Percentiles rank a stretch among this genome's conserved stretches.
Evolutionary conservation across 2,888 invertebrate genomes (phyloP).

Genomic region (Ethmia dodecea): DNA sequence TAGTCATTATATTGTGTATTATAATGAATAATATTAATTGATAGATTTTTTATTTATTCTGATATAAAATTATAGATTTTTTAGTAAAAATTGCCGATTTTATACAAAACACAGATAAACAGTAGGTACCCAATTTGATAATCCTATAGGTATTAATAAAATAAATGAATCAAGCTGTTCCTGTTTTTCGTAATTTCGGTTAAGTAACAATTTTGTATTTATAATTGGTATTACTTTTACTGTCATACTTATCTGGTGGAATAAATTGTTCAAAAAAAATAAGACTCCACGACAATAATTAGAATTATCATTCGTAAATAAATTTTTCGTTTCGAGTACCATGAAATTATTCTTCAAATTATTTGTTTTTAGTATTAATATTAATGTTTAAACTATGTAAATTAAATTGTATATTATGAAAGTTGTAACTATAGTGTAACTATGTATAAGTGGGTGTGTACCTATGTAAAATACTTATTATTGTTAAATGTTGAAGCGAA

Average conservation of each 20-base stretch:
- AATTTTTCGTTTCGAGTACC: conserved; percentile 11
- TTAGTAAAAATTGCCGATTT: too few species aligned
- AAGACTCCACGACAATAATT: conserved; percentile 65
- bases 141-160: too few species aligned
- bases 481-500: conserved; percentile 73
- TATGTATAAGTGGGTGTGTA: conserved; percentile 41
- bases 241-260: not conserved
- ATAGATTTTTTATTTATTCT: conserved; percentile 21
- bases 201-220: conserved; percentile 4
- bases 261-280: not conserved
- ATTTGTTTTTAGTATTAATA: not conserved
- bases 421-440: conserved; percentile 21
- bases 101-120: too few species aligned
- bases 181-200: too few species aligned
- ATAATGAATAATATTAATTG: conserved; percentile 22
- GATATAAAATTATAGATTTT: not conserved
- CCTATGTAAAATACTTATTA: conserved; percentile 53
- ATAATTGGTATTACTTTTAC: not conserved
- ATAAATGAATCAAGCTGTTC: too few species aligned
- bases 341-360: conserved; percentile 1
- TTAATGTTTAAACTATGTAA: conserved; percentile 10
- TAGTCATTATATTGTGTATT: conserved; percentile 58
- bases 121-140: too few species aligned
- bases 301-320: conserved; percentile 41
- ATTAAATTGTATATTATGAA: conserved; percentile 21